Evolutionary conservation across 2,113 vertebrate species (phyloP), one percentile per base, ranked within the genome.

Genomic region (Corynorhinus townsendii): DNA sequence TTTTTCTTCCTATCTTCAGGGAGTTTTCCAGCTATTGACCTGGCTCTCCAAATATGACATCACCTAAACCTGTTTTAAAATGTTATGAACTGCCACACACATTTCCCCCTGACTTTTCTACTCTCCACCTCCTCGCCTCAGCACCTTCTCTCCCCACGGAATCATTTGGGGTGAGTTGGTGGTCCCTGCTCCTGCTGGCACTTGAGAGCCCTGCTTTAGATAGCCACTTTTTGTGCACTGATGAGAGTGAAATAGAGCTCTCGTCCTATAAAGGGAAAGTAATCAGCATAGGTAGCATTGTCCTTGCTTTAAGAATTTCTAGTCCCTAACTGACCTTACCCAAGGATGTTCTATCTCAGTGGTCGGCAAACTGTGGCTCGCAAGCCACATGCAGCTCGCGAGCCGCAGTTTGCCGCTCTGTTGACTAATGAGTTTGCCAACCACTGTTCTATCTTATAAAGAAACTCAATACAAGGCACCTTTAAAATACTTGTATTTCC

Each of bases 391-490:
- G n/a, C n/a, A n/a, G 38, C 38, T 40, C 4, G 38, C 38, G 38
- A 40, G 38, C 38, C 38, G 38, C 38, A 4, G 38, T 40, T 40
- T 40, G 3, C 38, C 38, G 4, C 38, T 40, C 38, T 40, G 38
- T 40, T 40, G 38, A 40, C 38, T 40, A 40, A 40, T 40, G 38
- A 40, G 38, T 40, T 40, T 40, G 38, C 38, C 47, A 12, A 15
- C 12, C 11, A 14, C 47, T 92, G 88, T 92, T 85, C 40, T 92
- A 7, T 94, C 75, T 97, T 85, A 90, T 4, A 71, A 91, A 91
- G 62, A 84, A 82, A 66, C 16, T 71, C 45, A 16, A 7, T 59
- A 68, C 22, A 43, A 43, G 33, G 22, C 38, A 77, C 26, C 75
- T 64, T 77, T 86, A 83, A 82, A 94, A 91, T 66, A 80, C 43